Conservation (phyloP, 1,140 invertebrate genomes). For the Andricus grossulariae region DNA sequence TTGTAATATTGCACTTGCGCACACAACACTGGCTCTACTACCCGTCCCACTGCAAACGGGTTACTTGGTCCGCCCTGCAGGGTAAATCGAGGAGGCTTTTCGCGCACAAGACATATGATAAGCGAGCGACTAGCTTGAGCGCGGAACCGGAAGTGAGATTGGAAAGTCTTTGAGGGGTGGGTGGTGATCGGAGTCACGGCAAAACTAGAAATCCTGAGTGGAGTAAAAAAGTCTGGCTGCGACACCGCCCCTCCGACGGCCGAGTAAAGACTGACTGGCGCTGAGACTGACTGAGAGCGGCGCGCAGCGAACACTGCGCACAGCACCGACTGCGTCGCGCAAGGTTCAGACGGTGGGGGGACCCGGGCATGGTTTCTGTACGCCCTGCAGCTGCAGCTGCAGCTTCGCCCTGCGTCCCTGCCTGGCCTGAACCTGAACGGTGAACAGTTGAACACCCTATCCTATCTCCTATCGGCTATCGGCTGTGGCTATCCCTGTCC, state of each 20-base stretch:
- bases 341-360: constrained; percentile 55
- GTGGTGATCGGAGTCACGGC: constrained; percentile 19
- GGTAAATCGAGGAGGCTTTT: constrained; percentile 12
- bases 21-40: constrained; percentile 50
- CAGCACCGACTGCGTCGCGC: constrained; percentile 65
- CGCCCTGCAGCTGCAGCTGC: constrained; percentile 27
- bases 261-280: constrained; percentile 73
- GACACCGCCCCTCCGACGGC: constrained; percentile 66
- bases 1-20: constrained; percentile 58
- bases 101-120: constrained; percentile 38
- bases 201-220: constrained; percentile 10
- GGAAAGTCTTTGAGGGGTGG: constrained; percentile 17
- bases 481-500: too few species aligned
- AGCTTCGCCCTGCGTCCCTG: not conserved
- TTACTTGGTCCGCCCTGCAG: constrained; percentile 10
- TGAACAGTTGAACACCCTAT: too few species aligned
- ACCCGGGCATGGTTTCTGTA: constrained; percentile 38
- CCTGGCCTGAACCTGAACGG: not conserved
- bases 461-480: not conserved
- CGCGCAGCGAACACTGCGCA: constrained; percentile 37
- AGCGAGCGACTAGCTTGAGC: not conserved
- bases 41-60: constrained; percentile 33
- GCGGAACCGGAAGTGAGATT: constrained; percentile 15
- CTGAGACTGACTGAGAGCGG: constrained; percentile 33
- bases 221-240: constrained; percentile 48